Conservation (phyloP, 2,888 invertebrate species). For the Yponomeuta sedellus region DNA sequence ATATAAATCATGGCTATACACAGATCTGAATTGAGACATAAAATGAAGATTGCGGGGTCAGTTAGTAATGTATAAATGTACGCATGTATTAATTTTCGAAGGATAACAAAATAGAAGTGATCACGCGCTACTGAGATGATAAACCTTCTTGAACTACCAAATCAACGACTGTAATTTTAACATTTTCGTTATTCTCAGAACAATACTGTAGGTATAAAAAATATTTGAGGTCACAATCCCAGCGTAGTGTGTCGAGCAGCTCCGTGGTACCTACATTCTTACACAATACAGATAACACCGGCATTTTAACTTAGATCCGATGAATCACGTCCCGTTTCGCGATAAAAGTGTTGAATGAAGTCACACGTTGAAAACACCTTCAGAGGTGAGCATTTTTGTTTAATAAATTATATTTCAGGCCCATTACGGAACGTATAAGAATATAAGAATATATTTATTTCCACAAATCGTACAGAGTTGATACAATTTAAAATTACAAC, state of each 20-base stretch:
- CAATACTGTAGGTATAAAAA: background rate
- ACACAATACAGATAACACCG: conserved; percentile 14
- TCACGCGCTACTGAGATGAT: too few relatives aligned
- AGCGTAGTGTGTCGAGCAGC: background rate
- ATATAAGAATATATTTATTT: too few relatives aligned
- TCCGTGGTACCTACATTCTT: conserved; percentile 1
- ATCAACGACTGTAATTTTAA: background rate
- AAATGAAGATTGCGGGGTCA: too few relatives aligned
- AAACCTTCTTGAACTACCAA: background rate
- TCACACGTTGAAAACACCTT: background rate
- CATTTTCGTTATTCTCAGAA: background rate
- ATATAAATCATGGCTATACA: too few relatives aligned
- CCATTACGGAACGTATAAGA: too few relatives aligned
- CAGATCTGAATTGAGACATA: too few relatives aligned
- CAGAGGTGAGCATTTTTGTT: background rate
- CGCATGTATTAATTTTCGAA: too few relatives aligned
- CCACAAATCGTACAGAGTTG: too few relatives aligned
- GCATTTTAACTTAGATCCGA: conserved; percentile 17
- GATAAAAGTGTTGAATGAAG: conserved; percentile 1
- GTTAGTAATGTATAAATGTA: too few relatives aligned
- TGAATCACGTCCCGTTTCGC: conserved; percentile 20
- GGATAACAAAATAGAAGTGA: too few relatives aligned
- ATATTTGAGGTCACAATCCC: conserved; percentile 3
- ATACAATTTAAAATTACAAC: too few relatives aligned
- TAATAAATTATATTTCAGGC: background rate